Percentiles rank a stretch among this genome's conserved stretches.
phyloP scores from a whole-genome alignment of 2,113 vertebrate genomes.

The Malurus elegans region DNA sequence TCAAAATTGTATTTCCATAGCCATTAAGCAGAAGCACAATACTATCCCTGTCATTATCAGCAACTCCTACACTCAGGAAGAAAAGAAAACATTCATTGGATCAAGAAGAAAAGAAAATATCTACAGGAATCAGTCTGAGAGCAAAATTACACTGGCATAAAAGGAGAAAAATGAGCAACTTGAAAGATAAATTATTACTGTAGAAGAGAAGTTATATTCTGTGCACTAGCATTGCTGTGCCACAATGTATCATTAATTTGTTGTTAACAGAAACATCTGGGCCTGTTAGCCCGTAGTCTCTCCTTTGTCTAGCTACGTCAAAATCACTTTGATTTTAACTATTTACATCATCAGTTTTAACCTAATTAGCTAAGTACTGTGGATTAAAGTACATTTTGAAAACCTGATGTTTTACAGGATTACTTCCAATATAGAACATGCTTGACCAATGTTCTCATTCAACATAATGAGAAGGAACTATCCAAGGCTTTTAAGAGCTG shows the following conservation, averaged over 20 bases:
- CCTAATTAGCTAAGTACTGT: background rate
- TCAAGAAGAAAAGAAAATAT: background rate
- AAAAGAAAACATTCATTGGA: background rate
- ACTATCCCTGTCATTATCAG: background rate
- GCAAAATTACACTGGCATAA: background rate
- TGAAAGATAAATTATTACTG: background rate
- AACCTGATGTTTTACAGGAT: background rate
- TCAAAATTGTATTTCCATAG: background rate
- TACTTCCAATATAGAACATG: background rate
- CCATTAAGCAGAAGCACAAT: background rate
- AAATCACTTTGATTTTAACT: background rate
- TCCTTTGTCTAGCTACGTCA: background rate
- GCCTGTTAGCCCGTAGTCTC: background rate
- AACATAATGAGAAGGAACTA: background rate
- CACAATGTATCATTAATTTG: background rate
- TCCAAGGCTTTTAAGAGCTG: background rate
- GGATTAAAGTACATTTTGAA: background rate
- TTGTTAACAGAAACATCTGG: background rate
- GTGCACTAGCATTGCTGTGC: background rate
- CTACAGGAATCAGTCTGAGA: background rate
- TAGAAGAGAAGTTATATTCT: background rate
- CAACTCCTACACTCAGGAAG: background rate
- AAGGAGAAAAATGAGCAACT: background rate
- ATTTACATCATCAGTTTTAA: background rate
- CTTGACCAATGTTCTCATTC: background rate